These are phyloP conservation scores for Dendroctonus valens DNA, from an alignment of 1,140 invertebrate species.

Conservation along the genomic window DNA sequence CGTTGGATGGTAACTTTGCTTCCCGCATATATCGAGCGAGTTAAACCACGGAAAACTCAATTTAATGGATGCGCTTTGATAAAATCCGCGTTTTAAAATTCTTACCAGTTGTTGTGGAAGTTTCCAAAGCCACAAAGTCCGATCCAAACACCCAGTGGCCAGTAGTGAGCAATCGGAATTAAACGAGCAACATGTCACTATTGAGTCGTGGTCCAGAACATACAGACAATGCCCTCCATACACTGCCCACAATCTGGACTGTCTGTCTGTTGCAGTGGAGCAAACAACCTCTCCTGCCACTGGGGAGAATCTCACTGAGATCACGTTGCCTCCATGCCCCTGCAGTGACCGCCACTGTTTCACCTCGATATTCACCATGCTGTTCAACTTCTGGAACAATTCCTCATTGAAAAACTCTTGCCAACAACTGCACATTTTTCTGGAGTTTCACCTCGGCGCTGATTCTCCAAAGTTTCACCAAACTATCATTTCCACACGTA, in stretches of 20 bases:
- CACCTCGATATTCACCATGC: constrained; percentile 35
- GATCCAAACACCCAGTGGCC: constrained; percentile 58
- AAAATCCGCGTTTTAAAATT: no score
- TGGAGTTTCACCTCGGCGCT: constrained; percentile 41
- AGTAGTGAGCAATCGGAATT: constrained; percentile 53
- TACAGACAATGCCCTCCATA: constrained; percentile 57
- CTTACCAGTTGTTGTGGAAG: constrained; percentile 56
- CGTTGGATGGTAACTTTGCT: no score
- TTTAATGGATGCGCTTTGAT: no score
- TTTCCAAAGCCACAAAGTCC: constrained; percentile 58
- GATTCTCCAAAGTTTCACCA: constrained; percentile 70
- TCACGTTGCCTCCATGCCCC: constrained; percentile 60
- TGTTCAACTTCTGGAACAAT: constrained; percentile 27
- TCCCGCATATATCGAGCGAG: no score
- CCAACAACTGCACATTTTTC: no score
- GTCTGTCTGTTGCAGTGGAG: constrained; percentile 51
- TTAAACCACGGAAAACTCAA: no score
- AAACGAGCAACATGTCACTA: constrained; percentile 60
- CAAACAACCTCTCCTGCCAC: constrained; percentile 48
- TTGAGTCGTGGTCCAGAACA: constrained; percentile 59
- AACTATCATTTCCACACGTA: constrained; percentile 70
- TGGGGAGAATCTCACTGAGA: constrained; percentile 58
- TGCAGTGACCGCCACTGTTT: constrained; percentile 48
- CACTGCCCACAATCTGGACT: constrained; percentile 52
- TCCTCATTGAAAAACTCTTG: no score